Evolutionary conservation across 30 jellyfish, hydroid and myxozoan genomes (phyloP).

Genomic region (Hydractinia echinata): DNA sequence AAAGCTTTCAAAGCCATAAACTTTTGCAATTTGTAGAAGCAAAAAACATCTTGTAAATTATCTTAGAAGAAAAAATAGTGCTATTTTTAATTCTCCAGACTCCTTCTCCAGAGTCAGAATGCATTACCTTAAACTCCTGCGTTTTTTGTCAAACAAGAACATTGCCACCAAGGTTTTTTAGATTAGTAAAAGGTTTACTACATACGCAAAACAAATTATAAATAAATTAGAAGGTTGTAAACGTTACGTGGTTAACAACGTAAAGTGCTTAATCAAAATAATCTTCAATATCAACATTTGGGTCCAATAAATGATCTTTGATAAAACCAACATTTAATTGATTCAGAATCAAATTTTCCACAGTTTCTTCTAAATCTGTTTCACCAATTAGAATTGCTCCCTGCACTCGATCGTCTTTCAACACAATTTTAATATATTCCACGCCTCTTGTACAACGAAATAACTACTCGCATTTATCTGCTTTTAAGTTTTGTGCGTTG

Average conservation of each 20-base stretch:
- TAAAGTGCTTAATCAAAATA: slow-evolving; percentile 57
- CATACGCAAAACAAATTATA: too few relatives aligned
- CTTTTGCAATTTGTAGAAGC: too few relatives aligned
- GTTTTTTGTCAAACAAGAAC: too few relatives aligned
- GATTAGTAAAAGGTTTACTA: too few relatives aligned
- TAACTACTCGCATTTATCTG: slow-evolving; percentile 44
- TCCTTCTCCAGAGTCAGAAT: too few relatives aligned
- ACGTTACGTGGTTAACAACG: not conserved
- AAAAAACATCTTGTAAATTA: too few relatives aligned
- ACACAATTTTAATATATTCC: slow-evolving; percentile 75
- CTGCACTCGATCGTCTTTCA: slow-evolving; percentile 57
- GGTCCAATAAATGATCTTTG: slow-evolving; percentile 68
- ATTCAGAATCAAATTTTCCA: slow-evolving; percentile 79
- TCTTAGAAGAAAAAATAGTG: too few relatives aligned
- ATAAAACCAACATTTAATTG: slow-evolving; percentile 69
- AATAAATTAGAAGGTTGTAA: too few relatives aligned
- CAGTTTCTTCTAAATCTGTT: slow-evolving; percentile 91
- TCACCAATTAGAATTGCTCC: slow-evolving; percentile 96
- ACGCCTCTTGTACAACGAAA: slow-evolving; percentile 65
- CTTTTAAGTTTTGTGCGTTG: slow-evolving; percentile 63
- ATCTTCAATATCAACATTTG: slow-evolving; percentile 78
- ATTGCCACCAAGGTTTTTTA: too few relatives aligned
- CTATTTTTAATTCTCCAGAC: too few relatives aligned
- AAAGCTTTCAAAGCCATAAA: too few relatives aligned
- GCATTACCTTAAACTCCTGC: too few relatives aligned